Base-by-base conservation (phyloP, 2,888 invertebrate genomes). In the Nemotelus nigrinus region DNA sequence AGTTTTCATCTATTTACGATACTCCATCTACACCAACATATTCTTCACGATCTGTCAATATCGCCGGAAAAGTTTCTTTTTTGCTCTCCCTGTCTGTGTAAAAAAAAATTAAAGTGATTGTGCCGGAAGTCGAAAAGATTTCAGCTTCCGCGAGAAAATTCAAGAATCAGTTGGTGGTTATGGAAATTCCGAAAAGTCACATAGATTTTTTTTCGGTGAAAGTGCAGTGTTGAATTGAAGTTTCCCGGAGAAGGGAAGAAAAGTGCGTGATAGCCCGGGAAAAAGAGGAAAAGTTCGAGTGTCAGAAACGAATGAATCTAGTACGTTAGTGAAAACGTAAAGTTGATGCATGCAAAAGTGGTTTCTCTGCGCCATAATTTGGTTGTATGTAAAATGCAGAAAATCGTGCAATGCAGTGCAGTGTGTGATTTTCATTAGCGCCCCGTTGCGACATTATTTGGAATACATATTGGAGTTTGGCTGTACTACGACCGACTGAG, bases 381-480 rank as follows among this genome's bases (percentile, higher is more conserved):
- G 25, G 25, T 25, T 25, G 25, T 25, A 25, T 25, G 25, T 25
- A 25, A 25, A 25, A 25, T 25, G 25, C 25, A 25, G 25, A 25
- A 25, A 25, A 25, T 25, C 25, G 25, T 25, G 25, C 53, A 53
- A 7, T 10, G 10, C 53, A 53, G 43, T 63, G 43, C 63, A 63
- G 10, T 41, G 6, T 6, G 6, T 3, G 63, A 63, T 63, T 43
- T 63, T 63, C 39, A 63, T 63, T 63, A 41, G 6, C 5, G 39
- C 63, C 63, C 43, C 3, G 63, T 41, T 63, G 41, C 39, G 43
- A 63, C 8, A 43, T 47, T 45, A 44, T 65, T 47, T 65, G 65
- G 65, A 65, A 43, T 65, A 65, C 45, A 5, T n/a, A 25, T 58
- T 50, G 5, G 6, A 25, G 25, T 25, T 25, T 25, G 25, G 0